A percentile compares a stretch with the other conserved stretches of the same genome.
Evolutionary conservation across 1,140 invertebrate genomes (phyloP).

Genomic region (Caenorhabditis tropicalis): DNA sequence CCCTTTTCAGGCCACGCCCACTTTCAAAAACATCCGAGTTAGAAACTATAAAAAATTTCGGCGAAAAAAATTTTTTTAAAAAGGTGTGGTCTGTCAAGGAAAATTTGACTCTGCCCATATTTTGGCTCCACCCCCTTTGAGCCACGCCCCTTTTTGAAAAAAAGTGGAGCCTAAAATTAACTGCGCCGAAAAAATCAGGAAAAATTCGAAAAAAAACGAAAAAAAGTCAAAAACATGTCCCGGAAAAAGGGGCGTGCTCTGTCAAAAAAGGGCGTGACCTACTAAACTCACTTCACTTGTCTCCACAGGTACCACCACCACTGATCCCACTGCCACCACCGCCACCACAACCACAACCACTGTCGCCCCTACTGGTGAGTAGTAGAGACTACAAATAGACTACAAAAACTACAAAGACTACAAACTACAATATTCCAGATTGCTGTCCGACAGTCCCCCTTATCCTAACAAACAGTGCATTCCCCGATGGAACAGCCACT

Average conservation of each 20-base stretch:
- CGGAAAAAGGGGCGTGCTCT: no score
- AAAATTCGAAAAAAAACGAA: no score
- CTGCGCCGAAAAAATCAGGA: no score
- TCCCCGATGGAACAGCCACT: background rate
- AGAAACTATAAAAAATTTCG: no score
- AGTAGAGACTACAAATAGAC: background rate
- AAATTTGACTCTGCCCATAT: background rate
- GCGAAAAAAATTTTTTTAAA: no score
- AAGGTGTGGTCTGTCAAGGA: background rate
- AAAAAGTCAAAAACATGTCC: no score
- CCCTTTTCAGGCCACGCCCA: no score
- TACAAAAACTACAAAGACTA: background rate
- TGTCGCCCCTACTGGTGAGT: slow-evolving; percentile 13
- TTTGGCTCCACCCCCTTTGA: background rate
- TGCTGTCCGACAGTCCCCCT: background rate
- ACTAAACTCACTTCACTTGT: no score
- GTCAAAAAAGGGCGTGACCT: no score
- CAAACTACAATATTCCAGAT: background rate
- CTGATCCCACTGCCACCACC: background rate
- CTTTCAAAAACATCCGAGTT: no score
- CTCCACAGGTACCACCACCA: background rate
- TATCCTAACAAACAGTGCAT: background rate
- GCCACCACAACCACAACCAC: background rate
- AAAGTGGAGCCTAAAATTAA: no score
- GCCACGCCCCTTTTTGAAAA: background rate